Percentiles rank a stretch among this genome's conserved stretches.
Evolutionary conservation across 2,888 invertebrate species (phyloP).

Genomic region (Sturmia bella): DNA sequence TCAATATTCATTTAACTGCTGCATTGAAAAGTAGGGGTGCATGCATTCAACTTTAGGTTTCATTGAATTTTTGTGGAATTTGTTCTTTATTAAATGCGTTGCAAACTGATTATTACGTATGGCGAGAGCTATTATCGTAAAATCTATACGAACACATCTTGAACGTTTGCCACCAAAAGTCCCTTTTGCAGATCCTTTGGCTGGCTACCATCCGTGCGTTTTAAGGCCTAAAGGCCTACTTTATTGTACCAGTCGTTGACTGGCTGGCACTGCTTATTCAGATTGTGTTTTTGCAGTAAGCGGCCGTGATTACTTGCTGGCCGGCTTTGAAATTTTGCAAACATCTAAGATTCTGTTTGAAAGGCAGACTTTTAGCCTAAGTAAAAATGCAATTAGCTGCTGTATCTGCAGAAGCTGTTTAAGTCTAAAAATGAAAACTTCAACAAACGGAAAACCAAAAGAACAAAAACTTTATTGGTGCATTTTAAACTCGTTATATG

Average conservation of each 20-base stretch:
- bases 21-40: conserved; percentile 60
- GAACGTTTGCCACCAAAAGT: conserved; percentile 39
- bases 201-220: conserved; percentile 60
- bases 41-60: conserved; percentile 43
- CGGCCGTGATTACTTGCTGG: conserved; percentile 29
- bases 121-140: conserved; percentile 76
- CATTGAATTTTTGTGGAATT: conserved; percentile 25
- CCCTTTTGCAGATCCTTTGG: conserved; percentile 36
- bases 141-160: conserved; percentile 66
- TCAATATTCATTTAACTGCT: conserved; percentile 12
- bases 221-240: conserved; percentile 66
- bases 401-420: conserved; percentile 80
- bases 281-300: conserved; percentile 12
- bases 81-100: conserved; percentile 71
- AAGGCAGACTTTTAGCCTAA: conserved; percentile 68
- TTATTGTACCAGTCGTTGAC: conserved; percentile 30
- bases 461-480: conserved; percentile 3
- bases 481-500: conserved; percentile 34
- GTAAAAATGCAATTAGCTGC: conserved; percentile 78
- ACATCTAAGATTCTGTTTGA: conserved; percentile 59
- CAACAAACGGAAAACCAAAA: conserved; percentile 2
- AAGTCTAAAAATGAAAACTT: conserved; percentile 58
- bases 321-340: conserved; percentile 31
- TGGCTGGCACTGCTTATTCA: conserved; percentile 9
- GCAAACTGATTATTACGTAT: conserved; percentile 79